Evolutionary conservation across 2,888 invertebrate species (phyloP).

Genomic region (Caenorhabditis sp.): DNA sequence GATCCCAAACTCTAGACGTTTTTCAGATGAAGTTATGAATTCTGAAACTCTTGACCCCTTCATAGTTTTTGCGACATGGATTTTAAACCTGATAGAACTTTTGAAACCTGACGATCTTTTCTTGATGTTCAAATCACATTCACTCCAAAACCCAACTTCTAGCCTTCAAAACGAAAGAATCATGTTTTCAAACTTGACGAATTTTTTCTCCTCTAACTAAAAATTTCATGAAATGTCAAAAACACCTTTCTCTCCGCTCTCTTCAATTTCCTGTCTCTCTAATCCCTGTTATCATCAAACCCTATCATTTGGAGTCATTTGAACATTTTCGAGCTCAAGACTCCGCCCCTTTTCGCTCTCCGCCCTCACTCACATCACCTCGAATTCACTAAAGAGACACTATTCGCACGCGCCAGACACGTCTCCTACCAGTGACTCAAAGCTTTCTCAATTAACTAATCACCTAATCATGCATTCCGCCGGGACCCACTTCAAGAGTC

Average conservation of each 20-base stretch:
- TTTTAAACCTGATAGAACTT: too few species aligned
- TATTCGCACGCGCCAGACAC: too few species aligned
- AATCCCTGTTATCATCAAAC: conserved; percentile 11
- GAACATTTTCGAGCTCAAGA: conserved; percentile 7
- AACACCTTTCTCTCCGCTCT: conserved; percentile 23
- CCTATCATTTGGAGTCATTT: conserved; percentile 24
- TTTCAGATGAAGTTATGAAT: too few species aligned
- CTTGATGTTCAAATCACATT: not conserved
- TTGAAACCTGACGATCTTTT: too few species aligned
- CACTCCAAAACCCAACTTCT: not conserved
- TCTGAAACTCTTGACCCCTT: too few species aligned
- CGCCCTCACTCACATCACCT: conserved; percentile 11
- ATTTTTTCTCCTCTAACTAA: conserved; percentile 11
- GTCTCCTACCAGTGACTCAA: not conserved
- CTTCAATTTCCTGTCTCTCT: not conserved
- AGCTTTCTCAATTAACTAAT: not conserved
- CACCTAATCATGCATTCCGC: conserved; percentile 30
- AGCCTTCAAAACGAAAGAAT: too few species aligned
- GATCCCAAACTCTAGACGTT: not conserved
- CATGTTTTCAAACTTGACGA: conserved; percentile 12
- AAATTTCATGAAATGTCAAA: not conserved
- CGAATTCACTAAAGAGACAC: not conserved
- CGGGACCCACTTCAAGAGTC: conserved; percentile 22
- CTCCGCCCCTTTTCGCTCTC: conserved; percentile 26
- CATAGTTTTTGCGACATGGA: too few species aligned